Evolutionary conservation across 2,888 invertebrate species (phyloP), one percentile per base, ranked within the genome.

Genomic region (Schizotus pectinicornis): DNA sequence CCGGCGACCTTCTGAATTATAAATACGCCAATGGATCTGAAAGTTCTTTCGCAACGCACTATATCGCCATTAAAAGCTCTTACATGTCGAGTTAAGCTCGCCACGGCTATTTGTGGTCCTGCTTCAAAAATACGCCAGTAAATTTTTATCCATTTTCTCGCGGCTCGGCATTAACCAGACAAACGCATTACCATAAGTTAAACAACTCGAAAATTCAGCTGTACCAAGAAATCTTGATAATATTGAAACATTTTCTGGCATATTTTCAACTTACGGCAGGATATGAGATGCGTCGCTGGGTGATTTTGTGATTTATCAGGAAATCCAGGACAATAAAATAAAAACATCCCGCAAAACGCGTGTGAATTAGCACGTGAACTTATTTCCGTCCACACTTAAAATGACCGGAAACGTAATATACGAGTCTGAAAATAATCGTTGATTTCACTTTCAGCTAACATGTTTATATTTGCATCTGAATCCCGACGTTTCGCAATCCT

Each of bases 11-110:
- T 64, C 54, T 65, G 62, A 65, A 65, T 65, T 65, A 65, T 65
- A 64, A 64, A 65, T 65, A 65, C 63, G 61, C 65, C 63, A 60
- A 61, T 52, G 65, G 63, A 49, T 62, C 60, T 56, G 39, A 52
- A 58, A 64, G 60, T 62, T 64, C 45, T 50, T 56, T 61, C 65
- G 59, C 63, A 65, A 56, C 62, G 62, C 63, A 54, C 56, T 65
- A 64, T 64, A 65, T 65, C 65, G 63, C 62, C 45, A 48, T 53
- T 60, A 56, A 62, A 63, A 65, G 59, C 60, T 57, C 57, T 47
- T 13, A 36, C 12, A 12, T 3, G 36, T 12, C 36, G 22, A 22
- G 22, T 22, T 22, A 22, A 22, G 5, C 22, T 22, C 22, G 22
- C 22, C 22, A 5, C 22, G 22, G 22, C 22, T 22, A 22, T 5